Evolutionary conservation across 2,113 vertebrate genomes (phyloP), one percentile per base, ranked within the genome.

Genomic region (Coreoperca whiteheadi): DNA sequence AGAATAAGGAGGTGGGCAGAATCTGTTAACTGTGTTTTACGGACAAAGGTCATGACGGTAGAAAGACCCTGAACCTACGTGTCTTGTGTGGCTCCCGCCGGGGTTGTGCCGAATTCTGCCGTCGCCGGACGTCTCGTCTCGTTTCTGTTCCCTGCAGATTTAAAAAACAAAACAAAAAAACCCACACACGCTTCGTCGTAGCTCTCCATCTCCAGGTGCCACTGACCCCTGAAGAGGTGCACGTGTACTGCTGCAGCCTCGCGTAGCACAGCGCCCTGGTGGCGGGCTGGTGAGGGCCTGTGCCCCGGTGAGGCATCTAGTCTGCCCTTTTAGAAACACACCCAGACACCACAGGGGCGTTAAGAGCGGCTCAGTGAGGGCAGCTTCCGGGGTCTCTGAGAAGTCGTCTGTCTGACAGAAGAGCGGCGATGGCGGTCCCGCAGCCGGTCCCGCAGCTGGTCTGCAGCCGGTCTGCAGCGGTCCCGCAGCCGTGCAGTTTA

Each of bases 191-290:
- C 98, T 86, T 99, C 98, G 0, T 99, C 97, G 0, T 98, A 98
- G 87, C 95, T 98, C 90, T 98, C 97, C 96, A 97, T 95, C 93
- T 99, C 98, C 92, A 99, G 93, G 94, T 98, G 98, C 94, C 98
- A 98, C 82, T 99, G 98, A 6, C 98, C 98, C 94, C 98, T 93
- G 92, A 99, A 98, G 94, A 99, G 98, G 92, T 99, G 97, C 0
- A 97, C 98, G 81, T 99, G 2, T 97, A 94, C 94, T 98, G 98
- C 95, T 99, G 98, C 94, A 98, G 97, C 93, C 98, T 99, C 91
- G 98, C 94, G 86, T 97, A 97, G 95, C 98, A 99, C 80, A 99
- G 93, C 0, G 98, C 98, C 3, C 98, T 94, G 92, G 98, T 99
- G 78, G 98, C n/a, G n/a, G n/a, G n/a, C n/a, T n/a, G n/a, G n/a